These are phyloP conservation scores for Meganola albula DNA, from an alignment of 2,888 invertebrate genomes.

Conservation along the genomic window DNA sequence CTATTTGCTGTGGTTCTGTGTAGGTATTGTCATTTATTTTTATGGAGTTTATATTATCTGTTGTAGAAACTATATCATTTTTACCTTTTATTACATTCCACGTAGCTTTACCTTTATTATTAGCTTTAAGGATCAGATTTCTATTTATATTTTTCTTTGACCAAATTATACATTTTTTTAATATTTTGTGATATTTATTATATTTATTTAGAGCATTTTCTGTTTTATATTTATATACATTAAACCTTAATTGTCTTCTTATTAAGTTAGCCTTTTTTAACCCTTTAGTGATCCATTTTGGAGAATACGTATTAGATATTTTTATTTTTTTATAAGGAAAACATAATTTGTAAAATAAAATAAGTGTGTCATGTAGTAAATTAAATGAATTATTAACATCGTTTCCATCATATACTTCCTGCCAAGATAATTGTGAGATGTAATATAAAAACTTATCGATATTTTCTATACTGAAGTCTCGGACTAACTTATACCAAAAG, in stretches of 20 bases:
- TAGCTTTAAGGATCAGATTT: neutral
- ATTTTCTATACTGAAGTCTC: neutral
- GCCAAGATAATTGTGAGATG: conserved; percentile 1
- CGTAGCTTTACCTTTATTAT: conserved; percentile 4
- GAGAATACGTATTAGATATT: neutral
- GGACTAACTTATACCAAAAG: neutral
- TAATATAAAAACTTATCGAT: conserved; percentile 1
- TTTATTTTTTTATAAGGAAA: neutral
- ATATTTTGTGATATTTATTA: neutral
- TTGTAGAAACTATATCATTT: neutral
- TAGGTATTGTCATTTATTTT: neutral
- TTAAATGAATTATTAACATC: neutral
- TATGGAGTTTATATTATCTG: neutral
- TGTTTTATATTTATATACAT: neutral
- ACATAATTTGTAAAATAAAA: neutral
- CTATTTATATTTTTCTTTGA: conserved; percentile 4
- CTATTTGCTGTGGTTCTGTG: neutral
- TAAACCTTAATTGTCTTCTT: conserved; percentile 1
- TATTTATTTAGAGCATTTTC: neutral
- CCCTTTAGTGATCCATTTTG: conserved; percentile 1
- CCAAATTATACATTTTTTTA: conserved; percentile 2
- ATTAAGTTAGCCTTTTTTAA: neutral
- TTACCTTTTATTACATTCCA: conserved; percentile 1
- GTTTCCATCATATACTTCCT: neutral
- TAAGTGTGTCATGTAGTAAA: neutral